phyloP scores from a whole-genome alignment of 1,140 invertebrate genomes.

The Homarus americanus region DNA sequence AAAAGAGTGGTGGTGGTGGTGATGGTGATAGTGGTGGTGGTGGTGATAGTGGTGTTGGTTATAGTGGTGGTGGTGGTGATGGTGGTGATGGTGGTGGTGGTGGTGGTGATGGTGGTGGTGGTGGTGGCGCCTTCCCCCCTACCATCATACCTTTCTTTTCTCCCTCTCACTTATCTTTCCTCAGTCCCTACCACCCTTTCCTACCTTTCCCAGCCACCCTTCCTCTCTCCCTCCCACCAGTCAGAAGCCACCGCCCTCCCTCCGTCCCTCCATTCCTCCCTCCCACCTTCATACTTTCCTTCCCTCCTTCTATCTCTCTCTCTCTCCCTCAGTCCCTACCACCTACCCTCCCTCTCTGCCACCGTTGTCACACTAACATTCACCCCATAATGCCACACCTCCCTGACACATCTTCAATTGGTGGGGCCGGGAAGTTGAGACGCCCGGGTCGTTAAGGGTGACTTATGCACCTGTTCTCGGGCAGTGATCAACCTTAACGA shows the following conservation, averaged over 20 bases:
- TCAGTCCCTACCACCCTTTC: background rate
- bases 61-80: constrained; percentile 9
- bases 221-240: background rate
- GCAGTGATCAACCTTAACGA: background rate
- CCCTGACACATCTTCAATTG: background rate
- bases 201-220: background rate
- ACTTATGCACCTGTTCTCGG: background rate
- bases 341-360: background rate
- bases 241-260: background rate
- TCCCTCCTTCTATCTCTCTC: too few species aligned
- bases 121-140: background rate
- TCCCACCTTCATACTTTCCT: too few species aligned
- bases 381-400: background rate
- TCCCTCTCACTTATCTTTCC: background rate
- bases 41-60: too few species aligned
- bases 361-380: background rate
- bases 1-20: too few species aligned
- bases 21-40: too few species aligned
- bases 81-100: background rate
- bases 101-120: background rate
- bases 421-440: too few species aligned
- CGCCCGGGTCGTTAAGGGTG: background rate
- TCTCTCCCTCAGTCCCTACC: background rate
- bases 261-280: background rate
- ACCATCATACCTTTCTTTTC: too few species aligned